Evolutionary conservation across 1,140 invertebrate genomes (phyloP).

Genomic region (Halesus radiatus): DNA sequence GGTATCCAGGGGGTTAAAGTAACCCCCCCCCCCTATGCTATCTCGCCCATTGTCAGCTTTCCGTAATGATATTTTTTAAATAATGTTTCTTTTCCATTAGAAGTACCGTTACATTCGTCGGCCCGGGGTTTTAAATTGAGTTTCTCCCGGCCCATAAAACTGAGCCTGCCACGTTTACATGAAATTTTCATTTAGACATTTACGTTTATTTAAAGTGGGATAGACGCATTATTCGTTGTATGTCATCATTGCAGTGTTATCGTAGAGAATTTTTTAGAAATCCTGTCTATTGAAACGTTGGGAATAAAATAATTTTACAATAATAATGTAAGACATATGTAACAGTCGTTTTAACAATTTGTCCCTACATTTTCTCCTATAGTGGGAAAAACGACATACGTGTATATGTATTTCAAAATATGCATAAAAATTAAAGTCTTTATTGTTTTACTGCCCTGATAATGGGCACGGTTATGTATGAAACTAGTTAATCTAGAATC

Average conservation of each 20-base stretch:
- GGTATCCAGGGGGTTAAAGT: not conserved
- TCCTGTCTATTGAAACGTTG: too few relatives aligned
- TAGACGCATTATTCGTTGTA: not conserved
- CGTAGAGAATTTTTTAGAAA: too few relatives aligned
- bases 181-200: not conserved
- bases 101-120: not conserved
- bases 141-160: slow-evolving; percentile 28
- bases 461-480: too few relatives aligned
- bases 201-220: not conserved
- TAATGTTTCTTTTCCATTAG: slow-evolving; percentile 43
- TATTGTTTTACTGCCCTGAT: too few relatives aligned
- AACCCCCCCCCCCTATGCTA: not conserved
- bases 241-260: not conserved
- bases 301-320: too few relatives aligned
- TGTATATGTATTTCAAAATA: too few relatives aligned
- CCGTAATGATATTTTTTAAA: slow-evolving; percentile 35
- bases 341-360: too few relatives aligned
- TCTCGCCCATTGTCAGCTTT: slow-evolving; percentile 23
- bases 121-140: slow-evolving; percentile 15
- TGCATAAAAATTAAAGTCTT: too few relatives aligned
- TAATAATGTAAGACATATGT: too few relatives aligned
- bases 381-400: too few relatives aligned
- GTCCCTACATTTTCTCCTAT: too few relatives aligned
- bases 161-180: slow-evolving; percentile 10
- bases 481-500: too few relatives aligned